Evolutionary conservation across 2,797 vertebrate species (phyloP).

Genomic region (Fistularia commersonii): DNA sequence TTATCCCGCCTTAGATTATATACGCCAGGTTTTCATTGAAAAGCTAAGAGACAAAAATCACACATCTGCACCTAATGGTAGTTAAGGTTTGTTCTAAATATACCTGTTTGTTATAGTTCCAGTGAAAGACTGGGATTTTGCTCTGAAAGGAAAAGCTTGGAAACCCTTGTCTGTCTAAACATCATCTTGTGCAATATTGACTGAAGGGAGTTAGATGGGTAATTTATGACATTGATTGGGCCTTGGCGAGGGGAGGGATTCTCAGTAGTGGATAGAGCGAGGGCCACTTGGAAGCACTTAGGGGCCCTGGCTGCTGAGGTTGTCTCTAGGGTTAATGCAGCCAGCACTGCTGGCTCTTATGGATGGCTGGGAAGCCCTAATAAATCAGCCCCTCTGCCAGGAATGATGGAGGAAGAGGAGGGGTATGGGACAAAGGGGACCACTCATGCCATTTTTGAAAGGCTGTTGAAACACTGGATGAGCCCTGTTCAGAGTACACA

Average conservation of each 20-base stretch:
- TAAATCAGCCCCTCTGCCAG: slow-evolving; percentile 73
- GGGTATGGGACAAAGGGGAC: slow-evolving; percentile 52
- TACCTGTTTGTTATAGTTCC: background rate
- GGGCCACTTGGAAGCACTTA: slow-evolving; percentile 75
- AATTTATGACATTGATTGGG: slow-evolving; percentile 70
- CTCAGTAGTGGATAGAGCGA: slow-evolving; percentile 41
- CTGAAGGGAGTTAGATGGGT: slow-evolving; percentile 58
- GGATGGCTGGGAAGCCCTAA: slow-evolving; percentile 69
- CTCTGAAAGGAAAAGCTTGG: slow-evolving; percentile 42
- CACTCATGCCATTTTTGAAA: slow-evolving; percentile 58
- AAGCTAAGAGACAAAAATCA: too few relatives aligned
- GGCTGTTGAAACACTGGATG: slow-evolving; percentile 50
- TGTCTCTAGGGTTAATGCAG: slow-evolving; percentile 77
- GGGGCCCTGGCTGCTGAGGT: slow-evolving; percentile 60
- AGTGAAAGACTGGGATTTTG: slow-evolving; percentile 7
- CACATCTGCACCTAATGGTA: too few relatives aligned
- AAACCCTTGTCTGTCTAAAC: slow-evolving; percentile 42
- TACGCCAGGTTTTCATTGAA: too few relatives aligned
- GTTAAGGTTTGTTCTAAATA: too few relatives aligned
- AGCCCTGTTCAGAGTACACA: slow-evolving; percentile 40
- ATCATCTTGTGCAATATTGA: slow-evolving; percentile 49
- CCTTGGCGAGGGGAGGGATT: slow-evolving; percentile 36
- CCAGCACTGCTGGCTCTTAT: slow-evolving; percentile 60
- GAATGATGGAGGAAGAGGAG: slow-evolving; percentile 56
- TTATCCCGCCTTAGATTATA: too few relatives aligned